These are phyloP conservation scores for Manis javanica DNA, from an alignment of 2,797 vertebrate species.

Conservation along the genomic window DNA sequence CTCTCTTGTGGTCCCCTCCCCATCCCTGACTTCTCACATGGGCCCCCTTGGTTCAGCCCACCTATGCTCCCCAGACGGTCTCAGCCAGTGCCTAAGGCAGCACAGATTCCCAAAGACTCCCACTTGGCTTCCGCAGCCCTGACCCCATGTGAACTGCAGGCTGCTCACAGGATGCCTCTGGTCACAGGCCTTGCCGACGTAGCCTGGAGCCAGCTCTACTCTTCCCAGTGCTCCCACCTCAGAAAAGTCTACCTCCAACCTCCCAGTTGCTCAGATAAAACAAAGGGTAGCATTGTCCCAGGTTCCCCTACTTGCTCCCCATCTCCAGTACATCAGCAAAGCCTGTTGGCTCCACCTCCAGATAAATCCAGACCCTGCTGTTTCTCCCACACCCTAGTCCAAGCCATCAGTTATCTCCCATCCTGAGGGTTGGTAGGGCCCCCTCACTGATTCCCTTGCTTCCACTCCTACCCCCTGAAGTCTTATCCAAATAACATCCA, in stretches of 20 bases:
- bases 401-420: not conserved
- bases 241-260: not conserved
- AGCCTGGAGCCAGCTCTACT: not conserved
- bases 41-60: not conserved
- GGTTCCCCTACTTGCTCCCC: too few species aligned
- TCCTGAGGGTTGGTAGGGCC: not conserved
- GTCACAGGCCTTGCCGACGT: too few species aligned
- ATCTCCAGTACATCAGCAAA: not conserved
- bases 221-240: not conserved
- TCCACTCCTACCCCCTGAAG: not conserved
- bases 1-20: accelerated
- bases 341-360: not conserved
- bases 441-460: not conserved
- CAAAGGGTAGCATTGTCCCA: too few species aligned
- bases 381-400: not conserved
- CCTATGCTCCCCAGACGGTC: not conserved
- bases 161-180: not conserved
- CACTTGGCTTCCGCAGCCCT: not conserved
- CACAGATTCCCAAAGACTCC: not conserved
- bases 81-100: not conserved
- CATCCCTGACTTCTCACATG: not conserved
- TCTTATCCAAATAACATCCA: not conserved
- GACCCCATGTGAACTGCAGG: not conserved
- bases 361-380: not conserved
- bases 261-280: not conserved